These are phyloP conservation scores for Guaruba guarouba DNA, from an alignment of 2,113 vertebrate genomes.

Conservation along the genomic window DNA sequence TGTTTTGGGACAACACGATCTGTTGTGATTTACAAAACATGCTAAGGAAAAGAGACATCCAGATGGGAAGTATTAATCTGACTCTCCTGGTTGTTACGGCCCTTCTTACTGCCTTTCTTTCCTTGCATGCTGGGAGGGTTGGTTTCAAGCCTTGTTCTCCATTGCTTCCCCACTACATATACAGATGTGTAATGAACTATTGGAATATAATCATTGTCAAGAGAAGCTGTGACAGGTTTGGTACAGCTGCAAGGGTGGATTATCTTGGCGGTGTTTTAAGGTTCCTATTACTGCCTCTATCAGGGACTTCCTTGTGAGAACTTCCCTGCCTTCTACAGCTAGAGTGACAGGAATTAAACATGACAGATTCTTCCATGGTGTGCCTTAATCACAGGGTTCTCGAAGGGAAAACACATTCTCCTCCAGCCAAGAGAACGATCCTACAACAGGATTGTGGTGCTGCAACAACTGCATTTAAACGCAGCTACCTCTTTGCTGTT, in stretches of 20 bases:
- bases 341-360: neutral
- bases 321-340: neutral
- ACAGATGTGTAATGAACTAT: neutral
- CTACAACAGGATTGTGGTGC: neutral
- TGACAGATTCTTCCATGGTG: neutral
- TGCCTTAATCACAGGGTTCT: neutral
- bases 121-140: neutral
- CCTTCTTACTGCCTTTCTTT: neutral
- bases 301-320: neutral
- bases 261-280: neutral
- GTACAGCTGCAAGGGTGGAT: neutral
- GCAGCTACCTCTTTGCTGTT: neutral
- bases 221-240: neutral
- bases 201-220: neutral
- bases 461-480: neutral
- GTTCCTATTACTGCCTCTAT: neutral
- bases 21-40: neutral
- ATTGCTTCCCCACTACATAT: neutral
- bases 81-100: neutral
- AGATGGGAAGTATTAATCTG: neutral
- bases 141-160: neutral
- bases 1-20: neutral
- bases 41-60: neutral
- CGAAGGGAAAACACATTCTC: neutral
- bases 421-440: neutral